phyloP scores from a whole-genome alignment of 2,113 vertebrate genomes.

The Montifringilla adamsi region DNA sequence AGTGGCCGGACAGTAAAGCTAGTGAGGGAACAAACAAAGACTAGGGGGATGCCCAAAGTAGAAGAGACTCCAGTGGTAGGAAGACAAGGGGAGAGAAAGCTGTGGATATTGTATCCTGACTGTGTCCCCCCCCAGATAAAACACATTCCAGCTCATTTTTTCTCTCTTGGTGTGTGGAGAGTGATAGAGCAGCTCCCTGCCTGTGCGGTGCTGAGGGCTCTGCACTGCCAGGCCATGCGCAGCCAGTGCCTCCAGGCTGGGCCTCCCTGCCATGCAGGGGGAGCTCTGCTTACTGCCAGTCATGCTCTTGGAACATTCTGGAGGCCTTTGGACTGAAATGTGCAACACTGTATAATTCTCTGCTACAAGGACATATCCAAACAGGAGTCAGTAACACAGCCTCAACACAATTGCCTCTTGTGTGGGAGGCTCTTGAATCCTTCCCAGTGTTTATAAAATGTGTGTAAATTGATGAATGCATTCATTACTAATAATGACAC shows the following conservation, averaged over 20 bases:
- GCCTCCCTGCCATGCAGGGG: not conserved
- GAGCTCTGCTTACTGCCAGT: not conserved
- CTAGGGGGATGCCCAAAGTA: accelerated
- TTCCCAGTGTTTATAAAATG: not conserved
- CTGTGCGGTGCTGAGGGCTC: not conserved
- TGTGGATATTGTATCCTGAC: not conserved
- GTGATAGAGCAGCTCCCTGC: accelerated
- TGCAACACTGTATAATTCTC: not conserved
- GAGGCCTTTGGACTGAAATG: not conserved
- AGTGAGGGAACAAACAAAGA: not conserved
- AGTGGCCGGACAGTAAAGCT: not conserved
- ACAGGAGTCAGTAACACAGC: not conserved
- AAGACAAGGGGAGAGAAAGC: not conserved
- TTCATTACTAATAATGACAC: not conserved
- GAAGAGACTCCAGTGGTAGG: not conserved
- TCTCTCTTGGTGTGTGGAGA: too few relatives aligned
- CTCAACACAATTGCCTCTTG: not conserved
- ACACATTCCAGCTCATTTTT: not conserved
- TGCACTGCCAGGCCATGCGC: not conserved
- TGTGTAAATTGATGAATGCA: not conserved
- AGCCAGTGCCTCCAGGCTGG: too few relatives aligned
- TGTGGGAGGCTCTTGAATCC: not conserved
- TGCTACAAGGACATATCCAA: not conserved
- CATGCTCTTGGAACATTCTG: not conserved
- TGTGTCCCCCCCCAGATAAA: not conserved